Percentiles rank a stretch among this genome's conserved stretches.
phyloP scores from a whole-genome alignment of 2,888 invertebrate species.

The Cheilosia soror region DNA sequence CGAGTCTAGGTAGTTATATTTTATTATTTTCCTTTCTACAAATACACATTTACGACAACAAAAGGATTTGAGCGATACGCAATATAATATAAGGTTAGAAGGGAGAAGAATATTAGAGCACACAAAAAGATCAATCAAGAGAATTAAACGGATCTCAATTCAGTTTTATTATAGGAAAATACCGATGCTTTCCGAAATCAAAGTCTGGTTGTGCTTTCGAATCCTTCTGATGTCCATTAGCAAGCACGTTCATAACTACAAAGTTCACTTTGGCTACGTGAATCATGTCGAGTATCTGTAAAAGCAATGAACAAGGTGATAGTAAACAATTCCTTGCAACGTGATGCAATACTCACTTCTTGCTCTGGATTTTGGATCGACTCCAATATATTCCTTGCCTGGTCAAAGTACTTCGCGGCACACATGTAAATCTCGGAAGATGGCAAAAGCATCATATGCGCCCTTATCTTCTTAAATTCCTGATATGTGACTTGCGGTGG shows the following conservation, averaged over 20 bases:
- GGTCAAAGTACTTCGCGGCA: constrained; percentile 96
- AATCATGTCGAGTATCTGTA: constrained; percentile 90
- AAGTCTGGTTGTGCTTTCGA: constrained; percentile 94
- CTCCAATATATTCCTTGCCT: constrained; percentile 93
- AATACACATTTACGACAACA: constrained; percentile 22
- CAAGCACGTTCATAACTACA: constrained; percentile 95
- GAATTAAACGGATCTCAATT: constrained; percentile 73
- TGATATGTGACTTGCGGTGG: constrained; percentile 96
- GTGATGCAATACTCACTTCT: constrained; percentile 86
- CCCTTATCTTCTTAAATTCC: constrained; percentile 93
- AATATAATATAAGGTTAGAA: neutral
- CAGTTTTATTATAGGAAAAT: constrained; percentile 95
- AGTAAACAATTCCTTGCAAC: neutral
- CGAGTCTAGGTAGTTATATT: constrained; percentile 2
- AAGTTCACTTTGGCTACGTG: constrained; percentile 98
- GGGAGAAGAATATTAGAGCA: neutral
- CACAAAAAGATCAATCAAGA: constrained; percentile 5
- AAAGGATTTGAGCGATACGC: constrained; percentile 5
- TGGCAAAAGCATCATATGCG: constrained; percentile 87
- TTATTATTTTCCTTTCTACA: constrained; percentile 39
- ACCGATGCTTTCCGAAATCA: constrained; percentile 94
- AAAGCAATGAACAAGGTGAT: constrained; percentile 76
- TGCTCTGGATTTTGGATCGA: constrained; percentile 91
- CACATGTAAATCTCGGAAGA: constrained; percentile 89
- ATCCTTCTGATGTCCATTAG: constrained; percentile 96